Evolutionary conservation across 1,140 invertebrate genomes (phyloP), one percentile per base, ranked within the genome.

Genomic region (Drosophila kohkoa): DNA sequence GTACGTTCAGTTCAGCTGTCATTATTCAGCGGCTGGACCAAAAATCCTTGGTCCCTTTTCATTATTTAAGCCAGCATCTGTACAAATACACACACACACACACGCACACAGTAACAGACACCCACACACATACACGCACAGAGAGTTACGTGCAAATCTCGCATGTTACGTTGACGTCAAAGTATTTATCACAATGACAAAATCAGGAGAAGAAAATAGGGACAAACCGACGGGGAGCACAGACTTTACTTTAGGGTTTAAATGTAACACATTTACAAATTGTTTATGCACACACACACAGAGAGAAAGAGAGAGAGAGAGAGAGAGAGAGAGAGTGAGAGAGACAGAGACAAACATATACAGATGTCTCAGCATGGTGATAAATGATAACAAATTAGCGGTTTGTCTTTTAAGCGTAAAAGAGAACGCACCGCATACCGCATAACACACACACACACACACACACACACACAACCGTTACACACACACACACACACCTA

Each of bases 341-440:
- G 43, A 64, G 28, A 52, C 49, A 60, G 46, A 65, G 30, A 51
- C 46, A 66, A 20, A 43, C 25, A 52, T 41, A 43, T 43, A 66
- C 65, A 60, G 63, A 52, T 52, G 74, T 51, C 77, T 64, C 77
- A 59, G 73, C 74, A 64, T 77, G 77, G 81, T 83, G 81, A 83
- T 83, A 83, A 83, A 83, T 83, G 81, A 83, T 83, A 83, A 83
- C 81, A 83, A 83, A 83, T 83, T 83, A 83, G 81, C 81, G 81
- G 81, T 83, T 83, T 83, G 81, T 83, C 81, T 83, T 75, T 85
- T 85, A 83, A 85, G 77, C 81, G 80, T 63, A 82, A 82, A 82
- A 78, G 75, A 67, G 79, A 35, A 25, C 48, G 20, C 48, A 49
- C 48, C 48, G 28, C 51, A 54, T 10, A 49, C 48, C 48, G 28